Evolutionary conservation across 2,113 vertebrate genomes (phyloP), one percentile per base, ranked within the genome.

Genomic region (Plectropomus leopardus): DNA sequence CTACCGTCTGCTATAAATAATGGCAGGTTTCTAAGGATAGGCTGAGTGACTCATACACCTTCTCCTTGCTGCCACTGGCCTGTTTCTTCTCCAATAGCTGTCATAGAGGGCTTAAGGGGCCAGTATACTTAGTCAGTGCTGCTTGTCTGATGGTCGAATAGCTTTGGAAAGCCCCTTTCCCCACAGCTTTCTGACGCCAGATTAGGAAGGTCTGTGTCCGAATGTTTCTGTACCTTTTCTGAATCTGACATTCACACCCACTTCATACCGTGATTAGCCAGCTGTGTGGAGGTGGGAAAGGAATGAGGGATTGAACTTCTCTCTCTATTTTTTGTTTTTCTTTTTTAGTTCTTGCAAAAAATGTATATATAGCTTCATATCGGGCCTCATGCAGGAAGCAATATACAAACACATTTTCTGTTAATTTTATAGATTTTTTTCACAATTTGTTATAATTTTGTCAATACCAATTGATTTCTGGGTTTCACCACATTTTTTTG

Each of bases 1-100:
- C 80, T 72, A 59, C 76, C 72, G 55, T 68, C 79, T 77, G 72
- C 78, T 82, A 79, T 93, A 89, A 92, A 89, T 92, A 94, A 95
- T 88, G 79, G 85, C 87, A 88, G 90, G 88, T 92, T 93, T 89
- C 86, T 93, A 88, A 88, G 85, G 87, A 91, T 87, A 85, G 86
- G 53, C 54, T 54, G 48, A 79, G 80, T 91, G 90, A 93, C 85
- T 93, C 92, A 90, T 83, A 70, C 76, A 75, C 77, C 71, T 72
- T 89, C 75, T 64, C 64, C 86, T 78, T 68, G 72, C 82, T 83
- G 58, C 64, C 76, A 65, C 83, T 84, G 79, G 87, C 78, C 86
- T 88, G 86, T 78, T 82, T 85, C 71, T 85, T 70, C 67, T 86
- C 84, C 78, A 71, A 72, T 57, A 40, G 80, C 71, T 86, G 84